A percentile compares a stretch with the other conserved stretches of the same genome.
Conservation (phyloP, 2,113 vertebrate genomes). For the Malurus elegans region DNA sequence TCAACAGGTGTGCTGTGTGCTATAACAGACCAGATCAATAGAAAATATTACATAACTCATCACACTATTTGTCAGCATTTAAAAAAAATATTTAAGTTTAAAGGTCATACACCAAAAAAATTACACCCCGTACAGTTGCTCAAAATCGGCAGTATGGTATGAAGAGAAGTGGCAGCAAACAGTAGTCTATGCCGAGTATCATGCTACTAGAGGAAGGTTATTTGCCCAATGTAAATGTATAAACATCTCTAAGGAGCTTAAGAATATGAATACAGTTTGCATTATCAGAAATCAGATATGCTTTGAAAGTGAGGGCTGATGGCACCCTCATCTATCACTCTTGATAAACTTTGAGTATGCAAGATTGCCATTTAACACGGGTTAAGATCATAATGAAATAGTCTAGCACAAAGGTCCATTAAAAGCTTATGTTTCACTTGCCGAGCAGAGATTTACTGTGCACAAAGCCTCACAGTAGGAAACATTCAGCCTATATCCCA, state of each 20-base stretch:
- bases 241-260: not conserved
- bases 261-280: not conserved
- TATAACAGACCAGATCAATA: conserved; percentile 55
- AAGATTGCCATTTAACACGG: not conserved
- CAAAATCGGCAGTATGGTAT: not conserved
- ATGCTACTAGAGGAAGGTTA: not conserved
- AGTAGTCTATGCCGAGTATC: not conserved
- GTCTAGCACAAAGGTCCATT: not conserved
- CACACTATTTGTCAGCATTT: not conserved
- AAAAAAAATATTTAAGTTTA: not conserved
- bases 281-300: not conserved
- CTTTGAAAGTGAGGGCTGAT: not conserved
- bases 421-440: not conserved
- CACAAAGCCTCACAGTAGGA: not conserved
- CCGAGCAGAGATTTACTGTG: not conserved
- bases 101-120: not conserved
- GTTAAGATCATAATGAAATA: not conserved
- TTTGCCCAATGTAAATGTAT: not conserved
- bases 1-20: conserved; percentile 89
- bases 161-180: not conserved
- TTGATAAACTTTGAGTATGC: not conserved
- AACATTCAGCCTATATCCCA: not conserved
- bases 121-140: not conserved
- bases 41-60: conserved; percentile 7
- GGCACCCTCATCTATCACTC: not conserved